phyloP scores from a whole-genome alignment of 2,113 vertebrate species.

The Toxotes chatareus region DNA sequence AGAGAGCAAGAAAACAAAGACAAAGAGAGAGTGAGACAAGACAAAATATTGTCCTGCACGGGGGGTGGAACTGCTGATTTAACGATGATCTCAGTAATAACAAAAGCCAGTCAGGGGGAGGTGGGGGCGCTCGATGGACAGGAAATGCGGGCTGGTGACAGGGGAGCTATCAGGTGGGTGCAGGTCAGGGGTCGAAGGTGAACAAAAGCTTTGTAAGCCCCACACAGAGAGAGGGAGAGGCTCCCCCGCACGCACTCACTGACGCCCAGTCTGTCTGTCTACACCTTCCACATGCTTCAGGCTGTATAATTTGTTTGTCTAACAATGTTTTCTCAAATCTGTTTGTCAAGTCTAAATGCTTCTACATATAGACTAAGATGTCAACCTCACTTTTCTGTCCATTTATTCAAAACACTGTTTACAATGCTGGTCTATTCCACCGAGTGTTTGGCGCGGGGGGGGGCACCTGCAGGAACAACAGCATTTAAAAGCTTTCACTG shows the following conservation, averaged over 20 bases:
- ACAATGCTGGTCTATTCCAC: slow-evolving; percentile 39
- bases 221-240: slow-evolving; percentile 57
- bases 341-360: slow-evolving; percentile 29
- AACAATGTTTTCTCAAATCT: slow-evolving; percentile 26
- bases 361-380: slow-evolving; percentile 20
- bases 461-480: slow-evolving; percentile 79
- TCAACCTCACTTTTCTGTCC: slow-evolving; percentile 27
- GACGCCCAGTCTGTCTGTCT: slow-evolving; percentile 38
- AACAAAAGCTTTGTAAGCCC: slow-evolving; percentile 79
- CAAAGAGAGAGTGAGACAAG: not conserved
- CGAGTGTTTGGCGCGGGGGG: slow-evolving; percentile 31
- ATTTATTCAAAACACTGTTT: slow-evolving; percentile 50
- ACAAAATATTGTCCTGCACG: slow-evolving; percentile 10
- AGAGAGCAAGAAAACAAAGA: slow-evolving; percentile 20
- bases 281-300: slow-evolving; percentile 6
- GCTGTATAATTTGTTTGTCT: slow-evolving; percentile 13
- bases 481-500: slow-evolving; percentile 76
- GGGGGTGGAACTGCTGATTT: slow-evolving; percentile 10
- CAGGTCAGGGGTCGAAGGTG: slow-evolving; percentile 70
- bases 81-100: slow-evolving; percentile 44
- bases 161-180: slow-evolving; percentile 68
- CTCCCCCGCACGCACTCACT: slow-evolving; percentile 33
- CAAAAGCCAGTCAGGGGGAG: slow-evolving; percentile 9
- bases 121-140: slow-evolving; percentile 27
- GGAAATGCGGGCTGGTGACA: slow-evolving; percentile 68